phyloP scores from a whole-genome alignment of 2,113 vertebrate species.

The Seriola aureovittata region DNA sequence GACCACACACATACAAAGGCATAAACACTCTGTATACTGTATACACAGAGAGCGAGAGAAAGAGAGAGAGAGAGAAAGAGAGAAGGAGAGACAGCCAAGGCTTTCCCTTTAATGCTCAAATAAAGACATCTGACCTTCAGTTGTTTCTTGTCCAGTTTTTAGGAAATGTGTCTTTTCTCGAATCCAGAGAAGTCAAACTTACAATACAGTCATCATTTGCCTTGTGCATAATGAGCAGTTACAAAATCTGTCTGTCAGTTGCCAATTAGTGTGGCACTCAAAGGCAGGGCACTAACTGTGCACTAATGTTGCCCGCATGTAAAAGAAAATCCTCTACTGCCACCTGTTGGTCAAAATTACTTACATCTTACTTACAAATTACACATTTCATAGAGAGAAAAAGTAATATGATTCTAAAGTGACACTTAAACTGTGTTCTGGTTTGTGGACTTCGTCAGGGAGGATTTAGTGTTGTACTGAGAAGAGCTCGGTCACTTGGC shows the following conservation, averaged over 20 bases:
- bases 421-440: background rate
- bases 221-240: slow-evolving; percentile 55
- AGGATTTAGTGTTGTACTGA: background rate
- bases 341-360: slow-evolving; percentile 78
- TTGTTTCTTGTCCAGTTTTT: slow-evolving; percentile 15
- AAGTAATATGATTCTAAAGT: background rate
- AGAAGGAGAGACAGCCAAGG: background rate
- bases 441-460: background rate
- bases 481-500: background rate
- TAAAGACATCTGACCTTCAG: background rate
- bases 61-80: background rate
- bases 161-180: slow-evolving; percentile 15
- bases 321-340: slow-evolving; percentile 79
- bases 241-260: slow-evolving; percentile 54
- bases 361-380: background rate
- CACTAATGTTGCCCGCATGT: background rate
- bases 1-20: slow-evolving; percentile 49
- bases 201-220: slow-evolving; percentile 35
- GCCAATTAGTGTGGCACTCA: slow-evolving; percentile 38
- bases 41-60: background rate
- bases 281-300: slow-evolving; percentile 25
- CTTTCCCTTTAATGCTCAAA: slow-evolving; percentile 21
- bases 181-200: slow-evolving; percentile 6
- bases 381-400: slow-evolving; percentile 1
- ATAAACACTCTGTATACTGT: slow-evolving; percentile 39